These are phyloP conservation scores for Hypsibius dujardini DNA, from an alignment of 1,140 invertebrate genomes.

Conservation along the genomic window DNA sequence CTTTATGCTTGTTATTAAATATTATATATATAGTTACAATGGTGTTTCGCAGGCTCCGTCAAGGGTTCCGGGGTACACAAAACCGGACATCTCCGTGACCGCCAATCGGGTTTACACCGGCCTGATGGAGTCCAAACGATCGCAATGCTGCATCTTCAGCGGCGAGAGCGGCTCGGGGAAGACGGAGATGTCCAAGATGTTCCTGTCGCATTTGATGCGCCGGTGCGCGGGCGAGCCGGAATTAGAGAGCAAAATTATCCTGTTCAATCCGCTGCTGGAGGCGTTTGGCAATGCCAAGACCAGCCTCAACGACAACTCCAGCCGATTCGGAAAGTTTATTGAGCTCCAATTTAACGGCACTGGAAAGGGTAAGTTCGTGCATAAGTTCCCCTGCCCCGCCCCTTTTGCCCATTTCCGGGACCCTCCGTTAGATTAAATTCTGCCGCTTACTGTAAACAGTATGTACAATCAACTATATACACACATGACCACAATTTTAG, in stretches of 20 bases:
- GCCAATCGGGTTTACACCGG: background rate
- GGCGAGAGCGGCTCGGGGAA: constrained; percentile 95
- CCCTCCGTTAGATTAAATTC: no score
- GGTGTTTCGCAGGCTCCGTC: background rate
- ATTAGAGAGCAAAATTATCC: constrained; percentile 25
- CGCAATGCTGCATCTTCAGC: constrained; percentile 85
- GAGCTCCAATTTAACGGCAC: constrained; percentile 69
- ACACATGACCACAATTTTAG: background rate
- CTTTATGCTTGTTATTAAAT: background rate
- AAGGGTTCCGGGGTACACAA: background rate
- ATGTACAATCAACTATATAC: background rate
- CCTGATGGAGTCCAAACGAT: constrained; percentile 28
- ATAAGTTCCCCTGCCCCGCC: background rate
- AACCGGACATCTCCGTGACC: background rate
- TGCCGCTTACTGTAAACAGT: constrained; percentile 18
- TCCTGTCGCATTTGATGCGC: constrained; percentile 39
- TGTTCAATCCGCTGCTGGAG: constrained; percentile 70
- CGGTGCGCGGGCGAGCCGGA: constrained; percentile 31
- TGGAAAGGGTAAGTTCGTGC: constrained; percentile 7
- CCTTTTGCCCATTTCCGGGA: no score
- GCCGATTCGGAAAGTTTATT: constrained; percentile 91
- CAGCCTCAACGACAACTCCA: constrained; percentile 88
- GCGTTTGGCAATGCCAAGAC: constrained; percentile 91
- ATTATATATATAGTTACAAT: background rate
- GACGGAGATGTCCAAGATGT: constrained; percentile 62